Conservation (phyloP, 2,113 vertebrate genomes). For the Pagrus major region DNA sequence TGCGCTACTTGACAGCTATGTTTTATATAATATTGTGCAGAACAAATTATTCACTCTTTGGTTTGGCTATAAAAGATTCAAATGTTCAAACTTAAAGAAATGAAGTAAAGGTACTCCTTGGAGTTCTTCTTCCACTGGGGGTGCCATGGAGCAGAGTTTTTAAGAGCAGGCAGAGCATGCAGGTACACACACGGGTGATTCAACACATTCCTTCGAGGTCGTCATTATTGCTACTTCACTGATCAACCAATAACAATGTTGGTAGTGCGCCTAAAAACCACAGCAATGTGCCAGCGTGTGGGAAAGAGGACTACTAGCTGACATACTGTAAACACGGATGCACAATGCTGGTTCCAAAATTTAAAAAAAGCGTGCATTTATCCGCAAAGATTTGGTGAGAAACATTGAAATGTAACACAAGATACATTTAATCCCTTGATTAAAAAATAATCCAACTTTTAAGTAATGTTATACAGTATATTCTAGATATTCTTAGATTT, state of each 20-base stretch:
- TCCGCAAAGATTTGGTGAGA: neutral
- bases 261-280: neutral
- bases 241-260: neutral
- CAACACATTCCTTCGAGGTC: neutral
- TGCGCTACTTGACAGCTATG: neutral
- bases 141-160: neutral
- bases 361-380: neutral
- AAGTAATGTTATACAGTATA: neutral
- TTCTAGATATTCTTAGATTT: too few species aligned
- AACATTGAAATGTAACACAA: too few species aligned
- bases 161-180: neutral
- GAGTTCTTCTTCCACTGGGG: neutral
- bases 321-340: neutral
- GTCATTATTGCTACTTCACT: neutral
- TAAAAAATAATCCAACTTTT: neutral
- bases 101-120: neutral
- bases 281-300: neutral
- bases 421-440: neutral
- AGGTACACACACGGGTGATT: neutral
- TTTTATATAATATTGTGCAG: neutral
- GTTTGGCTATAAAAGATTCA: neutral
- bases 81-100: neutral
- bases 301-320: neutral
- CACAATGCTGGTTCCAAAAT: neutral
- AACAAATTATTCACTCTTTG: neutral